A percentile compares a stretch with the other conserved stretches of the same genome.
Evolutionary conservation across 2,888 invertebrate genomes (phyloP).

Genomic region (Drosophila birchii): DNA sequence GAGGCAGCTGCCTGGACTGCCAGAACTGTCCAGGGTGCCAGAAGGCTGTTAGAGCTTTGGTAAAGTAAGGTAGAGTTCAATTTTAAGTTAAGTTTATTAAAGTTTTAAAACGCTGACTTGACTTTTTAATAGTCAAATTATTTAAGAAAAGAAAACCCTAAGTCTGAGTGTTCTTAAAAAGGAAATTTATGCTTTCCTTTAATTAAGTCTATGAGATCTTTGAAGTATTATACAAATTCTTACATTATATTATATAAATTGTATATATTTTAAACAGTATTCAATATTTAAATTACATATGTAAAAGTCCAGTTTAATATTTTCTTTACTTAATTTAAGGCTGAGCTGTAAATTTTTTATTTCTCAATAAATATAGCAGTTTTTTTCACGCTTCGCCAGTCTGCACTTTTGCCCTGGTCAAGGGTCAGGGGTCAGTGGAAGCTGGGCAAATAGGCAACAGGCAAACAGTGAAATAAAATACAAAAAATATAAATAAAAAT

Average conservation of each 20-base stretch:
- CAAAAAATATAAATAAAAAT: constrained; percentile 7
- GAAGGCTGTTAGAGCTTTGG: neutral
- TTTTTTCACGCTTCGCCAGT: constrained; percentile 39
- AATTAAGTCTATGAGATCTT: neutral
- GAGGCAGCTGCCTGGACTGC: neutral
- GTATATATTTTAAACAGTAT: too few relatives aligned
- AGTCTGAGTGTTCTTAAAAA: neutral
- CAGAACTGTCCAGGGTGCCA: neutral
- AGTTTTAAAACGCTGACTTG: neutral
- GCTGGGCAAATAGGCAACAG: constrained; percentile 7
- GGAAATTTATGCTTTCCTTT: too few relatives aligned
- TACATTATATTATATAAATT: neutral
- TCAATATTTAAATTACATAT: too few relatives aligned
- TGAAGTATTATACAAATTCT: neutral
- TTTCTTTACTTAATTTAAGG: neutral
- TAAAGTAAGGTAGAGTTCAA: neutral
- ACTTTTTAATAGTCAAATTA: neutral
- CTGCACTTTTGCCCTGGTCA: constrained; percentile 11
- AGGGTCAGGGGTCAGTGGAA: constrained; percentile 17
- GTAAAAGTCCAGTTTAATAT: neutral
- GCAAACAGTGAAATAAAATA: constrained; percentile 5
- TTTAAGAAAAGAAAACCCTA: neutral
- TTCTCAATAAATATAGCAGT: constrained; percentile 56
- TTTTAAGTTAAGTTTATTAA: neutral
- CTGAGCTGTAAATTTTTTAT: constrained; percentile 16